Conservation (phyloP, 2,113 vertebrate genomes). For the Orthonyx spaldingii region DNA sequence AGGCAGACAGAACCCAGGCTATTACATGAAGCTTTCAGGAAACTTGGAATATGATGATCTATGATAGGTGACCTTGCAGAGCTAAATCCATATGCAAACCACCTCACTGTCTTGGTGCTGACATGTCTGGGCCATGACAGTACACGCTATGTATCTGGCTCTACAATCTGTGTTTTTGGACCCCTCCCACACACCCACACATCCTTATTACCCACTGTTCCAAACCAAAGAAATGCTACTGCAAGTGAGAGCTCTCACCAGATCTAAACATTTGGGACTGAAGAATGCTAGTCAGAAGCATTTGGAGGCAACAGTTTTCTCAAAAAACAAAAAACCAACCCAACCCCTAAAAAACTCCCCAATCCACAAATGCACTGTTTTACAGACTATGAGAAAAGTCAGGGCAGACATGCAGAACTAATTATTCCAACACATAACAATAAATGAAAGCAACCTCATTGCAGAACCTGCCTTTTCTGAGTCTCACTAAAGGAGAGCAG, state of each 20-base stretch:
- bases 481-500: neutral
- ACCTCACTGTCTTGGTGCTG: neutral
- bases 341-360: neutral
- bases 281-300: neutral
- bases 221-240: neutral
- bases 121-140: neutral
- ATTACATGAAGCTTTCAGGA: neutral
- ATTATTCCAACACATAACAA: neutral
- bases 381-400: neutral
- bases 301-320: neutral
- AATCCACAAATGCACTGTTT: neutral
- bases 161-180: neutral
- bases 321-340: neutral
- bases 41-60: neutral
- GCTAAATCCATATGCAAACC: neutral
- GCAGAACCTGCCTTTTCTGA: neutral
- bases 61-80: neutral
- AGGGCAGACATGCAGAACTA: neutral
- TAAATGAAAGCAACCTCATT: neutral
- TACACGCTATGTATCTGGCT: accelerated
- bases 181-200: too few relatives aligned
- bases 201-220: neutral
- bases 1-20: neutral
- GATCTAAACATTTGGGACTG: too few relatives aligned
- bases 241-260: neutral